A percentile compares a stretch with the other conserved stretches of the same genome.
Conservation (phyloP, 2,888 invertebrate species). For the Muschampia plurimacula region DNA sequence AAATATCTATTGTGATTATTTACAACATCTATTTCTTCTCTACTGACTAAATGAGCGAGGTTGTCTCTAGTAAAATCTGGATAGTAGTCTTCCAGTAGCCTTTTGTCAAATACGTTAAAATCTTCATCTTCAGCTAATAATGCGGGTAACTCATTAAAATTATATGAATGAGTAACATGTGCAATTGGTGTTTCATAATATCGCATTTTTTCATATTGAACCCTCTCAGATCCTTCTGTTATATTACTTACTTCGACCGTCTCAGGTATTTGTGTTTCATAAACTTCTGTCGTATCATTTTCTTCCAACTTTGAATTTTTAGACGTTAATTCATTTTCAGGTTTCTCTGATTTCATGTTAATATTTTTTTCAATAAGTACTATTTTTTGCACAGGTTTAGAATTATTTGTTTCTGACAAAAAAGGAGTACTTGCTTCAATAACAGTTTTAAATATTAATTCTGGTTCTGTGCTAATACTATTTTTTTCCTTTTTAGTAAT, state of each 20-base stretch:
- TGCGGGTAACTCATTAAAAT: slow-evolving; percentile 45
- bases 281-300: slow-evolving; percentile 15
- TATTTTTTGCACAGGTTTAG: background rate
- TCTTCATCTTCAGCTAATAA: slow-evolving; percentile 52
- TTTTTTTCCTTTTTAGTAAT: background rate
- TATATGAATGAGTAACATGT: background rate
- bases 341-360: background rate
- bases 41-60: slow-evolving; percentile 52
- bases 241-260: background rate
- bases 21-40: slow-evolving; percentile 55
- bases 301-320: background rate
- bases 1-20: slow-evolving; percentile 60
- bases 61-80: slow-evolving; percentile 66
- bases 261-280: slow-evolving; percentile 24
- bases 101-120: slow-evolving; percentile 52
- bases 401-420: background rate
- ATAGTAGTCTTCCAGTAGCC: slow-evolving; percentile 67
- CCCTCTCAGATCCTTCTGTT: background rate
- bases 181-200: background rate
- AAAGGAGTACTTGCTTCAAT: background rate
- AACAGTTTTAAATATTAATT: background rate
- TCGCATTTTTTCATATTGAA: slow-evolving; percentile 25
- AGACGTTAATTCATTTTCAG: background rate
- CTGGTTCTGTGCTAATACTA: slow-evolving; percentile 4
- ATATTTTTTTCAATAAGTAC: background rate